Conservation (phyloP, 2,888 invertebrate genomes). For the Epicampocera succincta region DNA sequence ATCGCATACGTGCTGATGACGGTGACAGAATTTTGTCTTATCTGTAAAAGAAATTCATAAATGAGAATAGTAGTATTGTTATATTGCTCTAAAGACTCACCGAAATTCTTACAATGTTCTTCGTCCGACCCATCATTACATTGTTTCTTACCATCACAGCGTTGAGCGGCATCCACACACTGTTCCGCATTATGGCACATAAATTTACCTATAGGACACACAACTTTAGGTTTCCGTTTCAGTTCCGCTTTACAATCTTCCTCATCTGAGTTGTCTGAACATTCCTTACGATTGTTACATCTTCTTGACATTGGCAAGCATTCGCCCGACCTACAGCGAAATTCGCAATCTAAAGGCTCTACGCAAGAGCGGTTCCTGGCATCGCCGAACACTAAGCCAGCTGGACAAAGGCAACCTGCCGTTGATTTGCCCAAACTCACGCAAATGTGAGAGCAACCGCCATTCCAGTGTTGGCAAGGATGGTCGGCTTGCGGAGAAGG, state of each 20-base stretch:
- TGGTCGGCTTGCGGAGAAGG: conserved; percentile 78
- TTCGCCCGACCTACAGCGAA: conserved; percentile 83
- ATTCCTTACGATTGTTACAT: conserved; percentile 84
- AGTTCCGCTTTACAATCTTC: conserved; percentile 80
- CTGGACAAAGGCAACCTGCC: conserved; percentile 85
- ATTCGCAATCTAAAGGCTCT: conserved; percentile 82
- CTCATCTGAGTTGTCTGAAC: conserved; percentile 84
- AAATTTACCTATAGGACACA: conserved; percentile 82
- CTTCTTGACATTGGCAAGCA: conserved; percentile 83
- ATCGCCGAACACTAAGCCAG: conserved; percentile 84
- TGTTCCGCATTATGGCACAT: conserved; percentile 83
- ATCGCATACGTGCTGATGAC: conserved; percentile 82
- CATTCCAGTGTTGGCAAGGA: conserved; percentile 84
- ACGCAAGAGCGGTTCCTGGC: conserved; percentile 83
- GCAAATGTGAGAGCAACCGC: conserved; percentile 89
- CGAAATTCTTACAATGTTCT: conserved; percentile 82
- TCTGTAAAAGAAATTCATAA: conserved; percentile 44
- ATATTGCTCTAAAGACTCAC: conserved; percentile 75
- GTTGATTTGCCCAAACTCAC: conserved; percentile 82
- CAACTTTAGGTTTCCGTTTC: conserved; percentile 74
- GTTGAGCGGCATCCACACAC: conserved; percentile 82
- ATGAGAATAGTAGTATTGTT: too few species aligned
- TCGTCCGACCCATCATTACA: conserved; percentile 85
- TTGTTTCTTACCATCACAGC: conserved; percentile 83
- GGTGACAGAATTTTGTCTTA: conserved; percentile 79